phyloP scores from a whole-genome alignment of 2,113 vertebrate species.

The Egretta garzetta region DNA sequence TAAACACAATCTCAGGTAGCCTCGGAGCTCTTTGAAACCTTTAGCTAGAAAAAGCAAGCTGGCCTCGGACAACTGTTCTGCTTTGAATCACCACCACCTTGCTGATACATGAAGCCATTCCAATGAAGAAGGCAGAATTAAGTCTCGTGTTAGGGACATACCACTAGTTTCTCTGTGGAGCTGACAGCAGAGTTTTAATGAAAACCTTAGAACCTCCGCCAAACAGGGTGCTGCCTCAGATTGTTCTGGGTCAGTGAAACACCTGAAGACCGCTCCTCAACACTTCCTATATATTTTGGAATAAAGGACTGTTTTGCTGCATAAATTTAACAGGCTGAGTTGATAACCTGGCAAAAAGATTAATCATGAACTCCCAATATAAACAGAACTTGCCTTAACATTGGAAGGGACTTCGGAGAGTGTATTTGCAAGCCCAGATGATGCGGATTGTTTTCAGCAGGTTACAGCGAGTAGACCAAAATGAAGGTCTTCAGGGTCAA shows the following conservation, averaged over 20 bases:
- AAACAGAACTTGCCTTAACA: neutral
- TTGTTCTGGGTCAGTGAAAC: neutral
- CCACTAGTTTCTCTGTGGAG: neutral
- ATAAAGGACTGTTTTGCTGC: neutral
- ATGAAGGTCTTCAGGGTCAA: neutral
- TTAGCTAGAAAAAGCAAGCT: slow-evolving; percentile 2
- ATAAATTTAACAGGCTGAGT: neutral
- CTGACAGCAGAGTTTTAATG: neutral
- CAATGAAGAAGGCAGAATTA: neutral
- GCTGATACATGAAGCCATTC: neutral
- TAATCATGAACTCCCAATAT: neutral
- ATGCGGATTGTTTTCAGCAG: neutral
- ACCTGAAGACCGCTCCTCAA: neutral
- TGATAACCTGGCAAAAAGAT: neutral
- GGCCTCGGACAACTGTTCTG: neutral
- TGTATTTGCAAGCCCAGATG: neutral
- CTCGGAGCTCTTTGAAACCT: slow-evolving; percentile 10
- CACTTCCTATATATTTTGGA: neutral
- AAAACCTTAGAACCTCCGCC: neutral
- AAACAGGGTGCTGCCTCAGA: neutral
- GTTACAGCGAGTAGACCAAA: neutral
- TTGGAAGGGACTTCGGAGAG: neutral
- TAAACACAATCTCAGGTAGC: neutral
- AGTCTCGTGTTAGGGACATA: neutral
- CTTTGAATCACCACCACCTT: neutral